Conservation (phyloP, 2,113 vertebrate genomes). For the Rynchops niger region DNA sequence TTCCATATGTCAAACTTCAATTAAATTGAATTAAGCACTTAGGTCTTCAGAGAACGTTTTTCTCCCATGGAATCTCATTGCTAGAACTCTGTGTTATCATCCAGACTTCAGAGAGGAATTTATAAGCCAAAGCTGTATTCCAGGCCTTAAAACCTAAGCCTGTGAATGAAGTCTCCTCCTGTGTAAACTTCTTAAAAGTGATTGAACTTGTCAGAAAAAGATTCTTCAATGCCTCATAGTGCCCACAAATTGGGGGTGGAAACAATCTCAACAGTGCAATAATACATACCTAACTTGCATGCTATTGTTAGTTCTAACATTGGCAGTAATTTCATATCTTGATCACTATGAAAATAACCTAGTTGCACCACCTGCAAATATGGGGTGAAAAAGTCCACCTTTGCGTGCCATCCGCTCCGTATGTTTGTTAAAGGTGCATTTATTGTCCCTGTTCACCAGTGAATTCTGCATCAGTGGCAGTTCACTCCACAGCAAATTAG, state of each 20-base stretch:
- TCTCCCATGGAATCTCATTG: background rate
- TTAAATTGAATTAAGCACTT: background rate
- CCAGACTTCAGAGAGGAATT: background rate
- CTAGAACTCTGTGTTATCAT: background rate
- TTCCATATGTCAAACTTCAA: accelerated
- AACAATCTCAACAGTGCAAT: background rate
- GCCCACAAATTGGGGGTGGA: background rate
- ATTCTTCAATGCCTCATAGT: background rate
- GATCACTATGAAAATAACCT: background rate
- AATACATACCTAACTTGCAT: background rate
- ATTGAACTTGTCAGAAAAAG: background rate
- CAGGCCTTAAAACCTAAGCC: background rate
- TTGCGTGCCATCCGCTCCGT: background rate
- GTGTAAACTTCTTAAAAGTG: background rate
- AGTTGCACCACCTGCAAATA: background rate
- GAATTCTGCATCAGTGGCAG: background rate
- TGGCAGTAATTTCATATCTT: background rate
- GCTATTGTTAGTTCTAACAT: background rate
- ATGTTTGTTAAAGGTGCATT: background rate
- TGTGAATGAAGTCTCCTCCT: background rate
- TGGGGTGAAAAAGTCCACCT: background rate
- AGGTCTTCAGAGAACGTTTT: background rate
- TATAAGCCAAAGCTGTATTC: background rate
- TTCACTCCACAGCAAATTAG: background rate
- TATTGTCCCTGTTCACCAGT: background rate